These are phyloP conservation scores for Diadumene lineata DNA, from an alignment of 92 coral and sea anemone genomes.

Conservation along the genomic window DNA sequence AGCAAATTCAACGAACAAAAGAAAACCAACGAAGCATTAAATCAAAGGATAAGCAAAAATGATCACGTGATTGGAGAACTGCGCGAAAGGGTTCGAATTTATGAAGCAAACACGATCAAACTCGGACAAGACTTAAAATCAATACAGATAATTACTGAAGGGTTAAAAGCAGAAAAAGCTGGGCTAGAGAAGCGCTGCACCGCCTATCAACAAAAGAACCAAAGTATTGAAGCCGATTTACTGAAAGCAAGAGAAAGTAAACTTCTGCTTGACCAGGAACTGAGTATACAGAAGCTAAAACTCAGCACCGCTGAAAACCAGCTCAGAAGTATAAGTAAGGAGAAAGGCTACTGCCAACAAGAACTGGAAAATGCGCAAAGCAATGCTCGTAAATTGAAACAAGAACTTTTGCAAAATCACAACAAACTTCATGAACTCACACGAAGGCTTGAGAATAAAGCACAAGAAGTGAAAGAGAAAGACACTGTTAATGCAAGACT, in stretches of 20 bases:
- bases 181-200: conserved; percentile 63
- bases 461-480: conserved; percentile 56
- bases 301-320: conserved; percentile 56
- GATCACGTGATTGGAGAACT: conserved; percentile 65
- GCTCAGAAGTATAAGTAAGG: conserved; percentile 48
- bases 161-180: conserved; percentile 70
- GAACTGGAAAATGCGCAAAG: conserved; percentile 60
- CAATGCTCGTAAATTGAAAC: conserved; percentile 52
- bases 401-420: conserved; percentile 56
- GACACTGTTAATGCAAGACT: conserved; percentile 45
- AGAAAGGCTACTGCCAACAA: conserved; percentile 60
- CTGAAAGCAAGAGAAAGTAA: conserved; percentile 56
- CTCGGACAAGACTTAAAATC: conserved; percentile 54
- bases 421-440: conserved; percentile 64
- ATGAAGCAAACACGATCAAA: conserved; percentile 63
- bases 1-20: conserved; percentile 64
- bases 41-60: conserved; percentile 62
- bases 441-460: conserved; percentile 37
- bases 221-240: conserved; percentile 57
- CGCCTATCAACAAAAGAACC: conserved; percentile 59
- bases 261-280: conserved; percentile 57
- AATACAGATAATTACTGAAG: conserved; percentile 56
- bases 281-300: conserved; percentile 60
- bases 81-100: conserved; percentile 49
- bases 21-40: conserved; percentile 73